These are phyloP conservation scores for Drosophila pegasa DNA, from an alignment of 2,888 invertebrate species.

Conservation along the genomic window DNA sequence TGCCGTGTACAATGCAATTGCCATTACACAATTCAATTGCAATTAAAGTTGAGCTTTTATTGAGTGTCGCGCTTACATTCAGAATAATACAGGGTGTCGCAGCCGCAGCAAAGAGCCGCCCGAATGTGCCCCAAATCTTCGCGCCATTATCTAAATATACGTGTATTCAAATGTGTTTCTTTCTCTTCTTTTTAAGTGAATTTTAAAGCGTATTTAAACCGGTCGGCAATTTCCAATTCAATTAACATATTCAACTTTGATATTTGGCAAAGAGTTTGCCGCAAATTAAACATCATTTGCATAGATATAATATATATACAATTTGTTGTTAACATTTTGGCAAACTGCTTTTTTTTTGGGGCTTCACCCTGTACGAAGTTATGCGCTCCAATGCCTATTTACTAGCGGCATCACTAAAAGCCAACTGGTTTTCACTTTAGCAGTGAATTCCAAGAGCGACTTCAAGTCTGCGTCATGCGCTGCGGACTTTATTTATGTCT, in stretches of 20 bases:
- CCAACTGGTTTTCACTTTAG: slow-evolving; percentile 10
- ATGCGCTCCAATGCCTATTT: slow-evolving; percentile 1
- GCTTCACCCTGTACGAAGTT: slow-evolving; percentile 8
- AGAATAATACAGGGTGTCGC: slow-evolving; percentile 50
- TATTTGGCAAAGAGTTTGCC: slow-evolving; percentile 60
- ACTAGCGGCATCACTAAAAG: slow-evolving; percentile 1
- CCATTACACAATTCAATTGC: slow-evolving; percentile 36
- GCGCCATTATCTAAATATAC: slow-evolving; percentile 1
- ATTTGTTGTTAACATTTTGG: not conserved
- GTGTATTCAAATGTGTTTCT: slow-evolving; percentile 10
- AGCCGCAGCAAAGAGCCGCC: not conserved
- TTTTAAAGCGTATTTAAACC: slow-evolving; percentile 48
- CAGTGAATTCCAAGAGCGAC: slow-evolving; percentile 5
- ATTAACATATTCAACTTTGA: slow-evolving; percentile 69
- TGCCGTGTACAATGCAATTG: slow-evolving; percentile 16
- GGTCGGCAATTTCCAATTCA: slow-evolving; percentile 33
- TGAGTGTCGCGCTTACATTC: slow-evolving; percentile 3
- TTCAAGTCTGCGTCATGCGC: slow-evolving; percentile 33
- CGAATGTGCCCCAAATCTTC: not conserved
- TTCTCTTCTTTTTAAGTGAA: slow-evolving; percentile 3
- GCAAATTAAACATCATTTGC: slow-evolving; percentile 26
- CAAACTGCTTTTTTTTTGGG: not conserved
- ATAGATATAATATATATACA: not conserved
- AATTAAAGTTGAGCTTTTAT: slow-evolving; percentile 21
- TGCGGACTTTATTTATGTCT: slow-evolving; percentile 31